Conservation (phyloP, 2,113 vertebrate species). For the Clarias macrocephalus region DNA sequence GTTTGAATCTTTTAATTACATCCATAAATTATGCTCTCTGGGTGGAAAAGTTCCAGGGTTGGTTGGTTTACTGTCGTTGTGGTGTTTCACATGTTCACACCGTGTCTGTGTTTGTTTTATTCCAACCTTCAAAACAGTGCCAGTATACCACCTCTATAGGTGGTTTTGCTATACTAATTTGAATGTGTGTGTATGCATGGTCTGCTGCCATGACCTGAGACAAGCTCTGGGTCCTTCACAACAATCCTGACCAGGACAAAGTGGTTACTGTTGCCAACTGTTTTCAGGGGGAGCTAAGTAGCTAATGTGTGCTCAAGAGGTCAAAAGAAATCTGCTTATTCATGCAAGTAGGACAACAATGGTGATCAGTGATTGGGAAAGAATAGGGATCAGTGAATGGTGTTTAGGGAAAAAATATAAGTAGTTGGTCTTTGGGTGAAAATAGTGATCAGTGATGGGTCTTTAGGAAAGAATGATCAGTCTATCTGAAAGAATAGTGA, state of each 20-base stretch:
- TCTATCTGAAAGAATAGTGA: background rate
- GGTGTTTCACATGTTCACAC: background rate
- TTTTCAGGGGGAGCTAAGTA: background rate
- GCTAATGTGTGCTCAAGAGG: background rate
- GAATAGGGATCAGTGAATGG: background rate
- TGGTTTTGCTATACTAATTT: background rate
- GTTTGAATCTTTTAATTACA: background rate
- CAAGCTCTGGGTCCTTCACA: background rate
- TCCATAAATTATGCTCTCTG: background rate
- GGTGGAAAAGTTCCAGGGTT: background rate
- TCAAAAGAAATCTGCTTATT: conserved; percentile 10
- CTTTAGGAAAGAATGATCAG: background rate
- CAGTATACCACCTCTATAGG: background rate
- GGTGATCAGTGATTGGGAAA: background rate
- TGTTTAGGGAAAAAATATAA: background rate
- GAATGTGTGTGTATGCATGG: background rate
- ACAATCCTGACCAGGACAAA: background rate
- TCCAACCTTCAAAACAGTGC: background rate
- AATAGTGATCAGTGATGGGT: background rate
- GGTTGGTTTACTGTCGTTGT: background rate
- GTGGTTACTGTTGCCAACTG: background rate
- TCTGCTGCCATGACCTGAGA: background rate
- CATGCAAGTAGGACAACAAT: background rate
- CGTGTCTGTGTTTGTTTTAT: background rate
- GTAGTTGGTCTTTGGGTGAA: background rate